phyloP scores from a whole-genome alignment of 2,888 invertebrate genomes.

The Microctonus brassicae region DNA sequence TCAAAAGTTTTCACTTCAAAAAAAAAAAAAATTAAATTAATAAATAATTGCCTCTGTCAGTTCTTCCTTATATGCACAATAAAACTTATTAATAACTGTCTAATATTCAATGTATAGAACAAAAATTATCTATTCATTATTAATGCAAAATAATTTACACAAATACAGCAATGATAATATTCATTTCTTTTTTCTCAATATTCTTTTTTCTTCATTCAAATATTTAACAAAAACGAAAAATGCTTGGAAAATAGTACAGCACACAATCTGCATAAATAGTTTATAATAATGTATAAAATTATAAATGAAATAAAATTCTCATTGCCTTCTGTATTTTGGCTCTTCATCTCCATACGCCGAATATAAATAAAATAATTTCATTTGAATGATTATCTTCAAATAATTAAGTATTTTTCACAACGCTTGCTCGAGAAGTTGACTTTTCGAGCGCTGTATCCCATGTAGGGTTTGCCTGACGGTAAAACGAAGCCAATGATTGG shows the following conservation, averaged over 20 bases:
- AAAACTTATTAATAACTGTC: conserved; percentile 10
- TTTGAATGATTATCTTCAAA: too few relatives aligned
- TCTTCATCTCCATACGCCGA: not conserved
- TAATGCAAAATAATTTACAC: not conserved
- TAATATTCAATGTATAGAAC: not conserved
- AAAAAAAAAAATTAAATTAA: not conserved
- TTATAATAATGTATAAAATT: not conserved
- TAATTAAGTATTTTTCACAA: too few relatives aligned
- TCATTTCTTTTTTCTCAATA: not conserved
- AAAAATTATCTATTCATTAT: conserved; percentile 4
- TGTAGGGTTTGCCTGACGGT: too few relatives aligned
- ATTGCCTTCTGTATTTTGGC: too few relatives aligned
- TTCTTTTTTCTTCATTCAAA: not conserved
- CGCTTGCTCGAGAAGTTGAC: too few relatives aligned
- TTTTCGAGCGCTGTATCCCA: too few relatives aligned
- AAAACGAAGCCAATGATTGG: too few relatives aligned
- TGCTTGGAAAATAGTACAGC: not conserved
- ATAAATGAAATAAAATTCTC: not conserved
- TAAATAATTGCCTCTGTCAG: conserved; percentile 5
- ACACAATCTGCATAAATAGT: not conserved
- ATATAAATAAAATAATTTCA: not conserved
- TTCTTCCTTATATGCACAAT: conserved; percentile 18
- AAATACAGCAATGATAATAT: not conserved
- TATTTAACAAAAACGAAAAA: too few relatives aligned
- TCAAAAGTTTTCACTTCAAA: too few relatives aligned